Percentiles rank a stretch among this genome's conserved stretches.
These are phyloP conservation scores for Mythimna loreyi DNA, from an alignment of 2,888 invertebrate species.

Conservation along the genomic window DNA sequence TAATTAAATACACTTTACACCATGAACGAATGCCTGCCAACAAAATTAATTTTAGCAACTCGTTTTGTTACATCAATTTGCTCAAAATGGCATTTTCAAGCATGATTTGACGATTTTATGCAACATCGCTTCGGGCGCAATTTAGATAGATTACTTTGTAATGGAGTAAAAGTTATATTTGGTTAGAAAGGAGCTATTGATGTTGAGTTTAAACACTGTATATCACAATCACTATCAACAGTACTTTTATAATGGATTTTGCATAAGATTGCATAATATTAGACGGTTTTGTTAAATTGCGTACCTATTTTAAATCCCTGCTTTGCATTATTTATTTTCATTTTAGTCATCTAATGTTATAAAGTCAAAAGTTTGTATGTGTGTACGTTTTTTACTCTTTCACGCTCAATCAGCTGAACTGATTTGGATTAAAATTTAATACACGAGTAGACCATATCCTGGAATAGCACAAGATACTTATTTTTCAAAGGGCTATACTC, in stretches of 20 bases:
- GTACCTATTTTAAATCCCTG: not conserved
- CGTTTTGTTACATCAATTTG: constrained; percentile 53
- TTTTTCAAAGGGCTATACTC: no score
- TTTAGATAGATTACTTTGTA: constrained; percentile 17
- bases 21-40: constrained; percentile 7
- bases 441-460: no score
- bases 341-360: constrained; percentile 2
- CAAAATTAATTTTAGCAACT: constrained; percentile 5
- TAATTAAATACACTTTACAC: constrained; percentile 1
- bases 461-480: no score
- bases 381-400: no score
- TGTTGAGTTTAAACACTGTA: not conserved
- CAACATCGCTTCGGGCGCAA: constrained; percentile 23
- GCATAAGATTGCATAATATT: no score
- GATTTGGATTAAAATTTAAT: no score
- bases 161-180: constrained; percentile 23
- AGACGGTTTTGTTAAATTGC: not conserved
- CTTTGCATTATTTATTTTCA: not conserved
- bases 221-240: no score
- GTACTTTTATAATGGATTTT: no score
- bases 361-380: no score
- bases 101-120: constrained; percentile 61
- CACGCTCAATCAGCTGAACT: no score
- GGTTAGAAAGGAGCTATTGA: constrained; percentile 15
- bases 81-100: constrained; percentile 51